These are phyloP conservation scores for Lasioglossum morio DNA, from an alignment of 2,888 invertebrate species.

Conservation along the genomic window DNA sequence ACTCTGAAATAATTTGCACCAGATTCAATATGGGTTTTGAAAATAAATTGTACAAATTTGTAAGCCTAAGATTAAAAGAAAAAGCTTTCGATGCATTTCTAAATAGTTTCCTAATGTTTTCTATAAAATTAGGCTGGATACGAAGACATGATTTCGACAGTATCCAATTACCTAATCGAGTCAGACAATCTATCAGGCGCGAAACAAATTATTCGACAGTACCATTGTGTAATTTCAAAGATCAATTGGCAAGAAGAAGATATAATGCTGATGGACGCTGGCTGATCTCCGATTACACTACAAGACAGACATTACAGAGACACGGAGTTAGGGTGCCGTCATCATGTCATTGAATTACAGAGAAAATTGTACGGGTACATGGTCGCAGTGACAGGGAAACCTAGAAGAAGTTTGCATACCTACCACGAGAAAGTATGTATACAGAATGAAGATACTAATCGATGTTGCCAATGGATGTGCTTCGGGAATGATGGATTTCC, in stretches of 20 bases:
- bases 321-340: neutral
- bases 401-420: neutral
- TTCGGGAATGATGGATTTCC: neutral
- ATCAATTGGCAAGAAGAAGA: constrained; percentile 19
- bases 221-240: constrained; percentile 5
- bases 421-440: neutral
- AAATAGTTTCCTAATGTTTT: neutral
- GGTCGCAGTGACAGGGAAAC: neutral
- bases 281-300: neutral
- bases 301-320: neutral
- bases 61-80: too few relatives aligned
- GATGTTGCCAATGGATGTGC: neutral
- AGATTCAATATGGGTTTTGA: neutral
- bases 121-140: neutral
- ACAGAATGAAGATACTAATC: neutral
- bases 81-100: neutral
- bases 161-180: neutral
- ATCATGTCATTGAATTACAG: neutral
- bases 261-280: neutral
- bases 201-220: constrained; percentile 13
- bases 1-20: neutral
- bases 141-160: neutral
- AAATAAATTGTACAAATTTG: too few relatives aligned
- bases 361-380: neutral
- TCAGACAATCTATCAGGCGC: neutral